Conservation (phyloP, 2,113 vertebrate genomes). For the Embiotoca jacksoni region DNA sequence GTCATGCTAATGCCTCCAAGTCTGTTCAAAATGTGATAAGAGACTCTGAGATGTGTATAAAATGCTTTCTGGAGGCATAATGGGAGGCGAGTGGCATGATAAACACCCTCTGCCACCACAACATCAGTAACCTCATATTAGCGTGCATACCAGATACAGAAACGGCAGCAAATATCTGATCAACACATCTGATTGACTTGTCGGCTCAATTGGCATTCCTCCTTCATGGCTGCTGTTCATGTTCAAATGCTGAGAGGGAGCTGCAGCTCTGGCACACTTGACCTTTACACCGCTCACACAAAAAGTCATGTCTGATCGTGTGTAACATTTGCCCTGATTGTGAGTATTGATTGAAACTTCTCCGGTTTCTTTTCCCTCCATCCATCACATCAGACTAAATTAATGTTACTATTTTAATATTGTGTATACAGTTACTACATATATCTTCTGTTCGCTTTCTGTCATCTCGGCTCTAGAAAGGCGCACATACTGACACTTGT, state of each 20-base stretch:
- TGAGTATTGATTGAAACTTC: slow-evolving; percentile 28
- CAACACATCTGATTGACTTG: neutral
- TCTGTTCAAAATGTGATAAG: slow-evolving; percentile 58
- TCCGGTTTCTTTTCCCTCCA: neutral
- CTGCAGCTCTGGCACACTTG: neutral
- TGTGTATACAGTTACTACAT: neutral
- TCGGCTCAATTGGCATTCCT: neutral
- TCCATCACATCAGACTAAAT: slow-evolving; percentile 3
- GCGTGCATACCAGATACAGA: neutral
- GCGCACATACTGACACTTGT: neutral
- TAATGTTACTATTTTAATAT: neutral
- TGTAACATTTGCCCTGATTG: neutral
- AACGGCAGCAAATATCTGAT: neutral
- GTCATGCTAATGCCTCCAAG: slow-evolving; percentile 53
- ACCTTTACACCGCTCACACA: slow-evolving; percentile 18
- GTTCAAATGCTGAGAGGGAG: neutral
- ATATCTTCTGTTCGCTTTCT: neutral
- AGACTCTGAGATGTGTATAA: slow-evolving; percentile 39
- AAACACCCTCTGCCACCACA: slow-evolving; percentile 41
- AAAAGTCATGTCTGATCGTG: slow-evolving; percentile 1
- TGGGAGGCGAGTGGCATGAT: slow-evolving; percentile 48
- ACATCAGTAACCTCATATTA: neutral
- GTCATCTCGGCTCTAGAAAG: neutral
- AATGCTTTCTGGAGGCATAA: slow-evolving; percentile 50
- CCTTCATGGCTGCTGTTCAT: neutral